Base-by-base conservation (phyloP, 2,888 invertebrate genomes). In the Phymatocera aterrima region DNA sequence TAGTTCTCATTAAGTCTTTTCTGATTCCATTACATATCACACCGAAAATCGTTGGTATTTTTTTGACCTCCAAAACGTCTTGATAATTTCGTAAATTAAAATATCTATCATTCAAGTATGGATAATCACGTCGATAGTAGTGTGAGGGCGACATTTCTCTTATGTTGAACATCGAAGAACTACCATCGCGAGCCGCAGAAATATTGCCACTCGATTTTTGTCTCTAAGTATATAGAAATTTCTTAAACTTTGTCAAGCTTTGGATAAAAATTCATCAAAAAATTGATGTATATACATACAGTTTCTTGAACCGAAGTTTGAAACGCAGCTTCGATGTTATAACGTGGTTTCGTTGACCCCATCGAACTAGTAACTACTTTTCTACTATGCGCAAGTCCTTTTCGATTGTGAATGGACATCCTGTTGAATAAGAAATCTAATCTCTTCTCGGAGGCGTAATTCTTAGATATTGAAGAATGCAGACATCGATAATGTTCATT, bases 51-150 rank as follows among this genome's bases (percentile, higher is more conserved):
- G n/a, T 15, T 1, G 80, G 79, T 40, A 78, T 60, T 70, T 81
- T 70, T 54, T 77, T 75, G 40, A 80, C 80, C 31, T 79, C 79
- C 79, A 80, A 80, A 2, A 80, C 28, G 48, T 81, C 81, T 34
- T 68, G 37, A 18, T 72, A 43, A 65, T 57, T 78, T 43, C 81
- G 79, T 46, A 46, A 77, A n/a, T n/a, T n/a, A n/a, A n/a, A n/a
- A 31, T 81, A 61, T 18, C 37, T 31, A 31, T 57, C 3, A 21
- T 72, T 51, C 21, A 21, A 12, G 24, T 24, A 15, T 21, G n/a
- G 68, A n/a, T 5, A 40, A n/a, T n/a, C 12, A n/a, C n/a, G n/a
- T n/a, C n/a, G n/a, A n/a, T n/a, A n/a, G n/a, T n/a, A n/a, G n/a
- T n/a, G n/a, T n/a, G n/a, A n/a, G n/a, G n/a, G n/a, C n/a, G n/a